Base-by-base conservation (phyloP, 35 echinoderm and acorn worm species). In the Heliocidaris tuberculata region DNA sequence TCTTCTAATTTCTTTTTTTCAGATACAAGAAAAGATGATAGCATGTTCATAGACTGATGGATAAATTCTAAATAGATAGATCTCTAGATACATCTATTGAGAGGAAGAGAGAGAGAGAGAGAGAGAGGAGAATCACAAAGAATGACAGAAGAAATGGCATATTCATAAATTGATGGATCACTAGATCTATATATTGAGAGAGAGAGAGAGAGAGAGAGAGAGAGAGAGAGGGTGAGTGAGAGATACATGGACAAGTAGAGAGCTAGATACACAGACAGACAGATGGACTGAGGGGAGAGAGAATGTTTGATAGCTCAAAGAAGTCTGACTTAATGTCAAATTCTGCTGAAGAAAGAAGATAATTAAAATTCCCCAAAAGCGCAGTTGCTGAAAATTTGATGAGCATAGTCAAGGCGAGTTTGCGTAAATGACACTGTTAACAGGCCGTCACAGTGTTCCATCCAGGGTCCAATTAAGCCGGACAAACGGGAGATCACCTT, bases 401-500 rank as follows among this genome's bases (percentile, higher is more conserved):
- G 65, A 78, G 65, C 27, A 5, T 19, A 78, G 65, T n/a, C 65
- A 19, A n/a, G 21, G 65, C 65, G 27, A 78, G 65, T 78, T 78
- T 78, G 65, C 21, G 65, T 78, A 78, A 78, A 78, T 78, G 65
- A 78, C 65, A 78, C 65, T 78, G 21, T 78, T 78, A 78, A 78
- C 24, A 78, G 65, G 19, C 65, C 19, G 65, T 78, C 27, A 78
- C 65, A 78, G 65, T 78, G 24, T 78, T 19, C 65, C 65, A 78
- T 78, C 65, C 65, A 78, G 65, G 65, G 65, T 78, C 27, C 65
- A 78, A 78, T 78, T n/a, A n/a, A 78, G 65, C 21, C 65, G 65
- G 65, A 78, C 65, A 78, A 78, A 78, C 65, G 65, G 65, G 65
- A 78, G 65, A 78, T 78, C 65, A 78, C 65, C 65, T 78, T 24